Conservation (phyloP, 1,140 invertebrate species). For the Sycophaga agraensis region DNA sequence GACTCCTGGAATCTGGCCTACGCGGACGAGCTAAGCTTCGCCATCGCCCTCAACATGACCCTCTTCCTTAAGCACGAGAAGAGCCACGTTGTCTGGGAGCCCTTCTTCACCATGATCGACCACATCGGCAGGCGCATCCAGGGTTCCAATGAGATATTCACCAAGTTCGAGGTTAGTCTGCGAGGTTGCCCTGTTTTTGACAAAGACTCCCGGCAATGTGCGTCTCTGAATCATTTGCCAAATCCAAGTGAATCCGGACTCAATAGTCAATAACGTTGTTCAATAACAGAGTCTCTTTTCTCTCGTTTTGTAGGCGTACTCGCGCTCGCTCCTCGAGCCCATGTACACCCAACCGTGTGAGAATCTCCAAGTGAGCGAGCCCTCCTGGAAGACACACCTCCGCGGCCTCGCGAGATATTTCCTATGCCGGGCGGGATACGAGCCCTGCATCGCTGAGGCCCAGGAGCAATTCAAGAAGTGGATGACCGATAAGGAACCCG, state of each 20-base stretch:
- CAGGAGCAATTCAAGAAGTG: conserved; percentile 67
- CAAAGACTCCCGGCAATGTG: too few relatives aligned
- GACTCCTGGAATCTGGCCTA: conserved; percentile 79
- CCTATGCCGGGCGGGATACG: conserved; percentile 71
- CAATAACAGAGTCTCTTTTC: too few relatives aligned
- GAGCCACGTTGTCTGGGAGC: conserved; percentile 74
- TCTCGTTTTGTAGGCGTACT: conserved; percentile 14
- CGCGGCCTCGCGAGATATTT: conserved; percentile 66
- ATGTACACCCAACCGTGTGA: conserved; percentile 66
- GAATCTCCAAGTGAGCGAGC: conserved; percentile 56
- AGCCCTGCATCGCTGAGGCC: conserved; percentile 70
- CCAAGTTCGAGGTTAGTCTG: conserved; percentile 66
- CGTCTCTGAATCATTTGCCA: too few relatives aligned
- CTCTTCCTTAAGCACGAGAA: conserved; percentile 70
- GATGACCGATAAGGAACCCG: conserved; percentile 67
- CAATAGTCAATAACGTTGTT: too few relatives aligned
- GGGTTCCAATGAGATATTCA: conserved; percentile 59
- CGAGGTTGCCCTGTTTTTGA: background rate
- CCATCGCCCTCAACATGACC: conserved; percentile 73
- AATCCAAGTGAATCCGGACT: too few relatives aligned
- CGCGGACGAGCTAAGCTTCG: conserved; percentile 72
- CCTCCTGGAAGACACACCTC: conserved; percentile 64
- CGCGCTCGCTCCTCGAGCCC: conserved; percentile 56
- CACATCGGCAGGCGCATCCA: conserved; percentile 72
- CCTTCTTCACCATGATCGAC: conserved; percentile 76